These are phyloP conservation scores for Synanthedon formicaeformis DNA, from an alignment of 2,888 invertebrate species.

Conservation along the genomic window DNA sequence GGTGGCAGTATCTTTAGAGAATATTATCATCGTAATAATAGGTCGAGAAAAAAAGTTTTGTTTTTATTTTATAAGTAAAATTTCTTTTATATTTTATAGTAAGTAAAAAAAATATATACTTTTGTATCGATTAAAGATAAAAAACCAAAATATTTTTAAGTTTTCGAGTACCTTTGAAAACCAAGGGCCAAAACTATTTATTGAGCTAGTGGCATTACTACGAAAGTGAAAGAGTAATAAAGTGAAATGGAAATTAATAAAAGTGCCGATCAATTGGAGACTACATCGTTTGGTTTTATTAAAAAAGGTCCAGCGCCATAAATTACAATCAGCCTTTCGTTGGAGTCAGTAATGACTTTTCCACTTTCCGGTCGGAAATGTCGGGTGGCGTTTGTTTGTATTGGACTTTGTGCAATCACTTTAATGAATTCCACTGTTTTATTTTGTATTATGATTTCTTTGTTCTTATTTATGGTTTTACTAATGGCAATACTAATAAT, in stretches of 20 bases:
- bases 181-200: too few species aligned
- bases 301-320: constrained; percentile 22
- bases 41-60: too few species aligned
- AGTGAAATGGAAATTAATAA: not conserved
- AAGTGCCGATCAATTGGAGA: not conserved
- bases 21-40: not conserved
- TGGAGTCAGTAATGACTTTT: not conserved
- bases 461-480: too few species aligned
- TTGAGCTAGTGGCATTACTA: too few species aligned
- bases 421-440: not conserved
- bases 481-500: too few species aligned
- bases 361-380: not conserved
- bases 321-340: constrained; percentile 9
- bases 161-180: not conserved
- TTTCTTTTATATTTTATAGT: too few species aligned
- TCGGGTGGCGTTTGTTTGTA: not conserved
- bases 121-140: too few species aligned
- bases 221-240: not conserved
- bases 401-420: not conserved
- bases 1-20: not conserved
- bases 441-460: too few species aligned
- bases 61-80: too few species aligned
- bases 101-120: too few species aligned
- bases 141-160: too few species aligned
- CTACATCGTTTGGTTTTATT: constrained; percentile 23